These are phyloP conservation scores for Eidolon helvum DNA, from an alignment of 2,113 vertebrate species.

Conservation along the genomic window DNA sequence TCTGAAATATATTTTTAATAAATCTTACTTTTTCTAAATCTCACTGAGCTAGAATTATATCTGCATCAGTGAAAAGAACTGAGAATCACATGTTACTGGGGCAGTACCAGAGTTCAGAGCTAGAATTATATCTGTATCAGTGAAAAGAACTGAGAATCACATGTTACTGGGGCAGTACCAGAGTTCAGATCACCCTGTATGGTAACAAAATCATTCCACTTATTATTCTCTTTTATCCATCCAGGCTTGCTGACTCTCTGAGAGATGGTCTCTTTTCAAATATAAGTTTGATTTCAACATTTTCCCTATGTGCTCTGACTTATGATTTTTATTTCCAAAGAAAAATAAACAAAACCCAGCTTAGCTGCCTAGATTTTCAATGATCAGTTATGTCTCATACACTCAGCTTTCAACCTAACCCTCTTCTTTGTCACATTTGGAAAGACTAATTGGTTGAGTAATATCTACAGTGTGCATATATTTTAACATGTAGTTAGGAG, in stretches of 20 bases:
- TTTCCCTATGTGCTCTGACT: neutral
- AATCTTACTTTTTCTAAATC: no score
- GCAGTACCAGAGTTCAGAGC: no score
- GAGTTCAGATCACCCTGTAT: no score
- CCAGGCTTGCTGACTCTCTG: neutral
- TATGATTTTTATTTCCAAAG: neutral
- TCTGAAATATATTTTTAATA: no score
- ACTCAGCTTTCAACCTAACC: neutral
- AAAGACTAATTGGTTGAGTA: slow-evolving; percentile 2
- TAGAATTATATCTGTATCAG: no score
- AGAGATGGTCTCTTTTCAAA: neutral
- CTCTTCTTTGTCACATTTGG: neutral
- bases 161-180: no score
- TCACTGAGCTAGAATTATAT: no score
- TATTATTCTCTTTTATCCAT: neutral
- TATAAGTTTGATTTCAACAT: neutral
- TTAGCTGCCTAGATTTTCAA: neutral
- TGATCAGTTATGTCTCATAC: neutral
- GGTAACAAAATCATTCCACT: neutral
- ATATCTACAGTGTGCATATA: neutral
- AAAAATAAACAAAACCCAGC: neutral
- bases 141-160: no score
- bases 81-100: no score
- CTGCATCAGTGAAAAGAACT: no score
- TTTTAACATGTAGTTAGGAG: neutral